Conservation (phyloP, 2,113 vertebrate genomes). For the Calyptomena viridis region DNA sequence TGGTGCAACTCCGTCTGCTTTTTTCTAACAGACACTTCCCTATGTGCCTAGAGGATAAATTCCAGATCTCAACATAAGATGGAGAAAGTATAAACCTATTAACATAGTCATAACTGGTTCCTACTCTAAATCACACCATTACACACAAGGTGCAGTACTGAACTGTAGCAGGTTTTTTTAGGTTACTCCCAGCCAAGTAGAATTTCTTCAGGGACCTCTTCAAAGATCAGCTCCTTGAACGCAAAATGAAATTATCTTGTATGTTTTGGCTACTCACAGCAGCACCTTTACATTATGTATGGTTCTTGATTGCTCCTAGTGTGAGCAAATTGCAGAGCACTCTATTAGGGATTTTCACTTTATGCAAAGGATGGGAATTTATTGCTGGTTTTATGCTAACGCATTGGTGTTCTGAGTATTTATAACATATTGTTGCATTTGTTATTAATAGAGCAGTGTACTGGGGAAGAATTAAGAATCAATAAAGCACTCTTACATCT, state of each 20-base stretch:
- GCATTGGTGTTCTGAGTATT: conserved; percentile 18
- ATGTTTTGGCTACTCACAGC: neutral
- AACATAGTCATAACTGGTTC: neutral
- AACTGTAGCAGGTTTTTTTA: neutral
- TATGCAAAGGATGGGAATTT: neutral
- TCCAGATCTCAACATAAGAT: neutral
- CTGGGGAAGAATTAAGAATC: conserved; percentile 12
- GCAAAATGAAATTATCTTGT: neutral
- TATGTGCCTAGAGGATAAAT: neutral
- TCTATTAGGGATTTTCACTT: conserved; percentile 24
- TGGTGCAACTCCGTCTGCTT: neutral
- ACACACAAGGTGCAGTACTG: neutral
- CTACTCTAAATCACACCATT: neutral
- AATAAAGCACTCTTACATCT: conserved; percentile 15
- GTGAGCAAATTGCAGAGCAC: neutral
- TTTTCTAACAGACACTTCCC: neutral
- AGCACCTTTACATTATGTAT: neutral
- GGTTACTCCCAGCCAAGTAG: neutral
- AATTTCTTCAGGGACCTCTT: conserved; percentile 3
- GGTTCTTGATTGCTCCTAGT: neutral
- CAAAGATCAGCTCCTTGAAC: neutral
- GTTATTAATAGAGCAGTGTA: conserved; percentile 39
- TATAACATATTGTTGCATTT: conserved; percentile 42
- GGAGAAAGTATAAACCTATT: neutral
- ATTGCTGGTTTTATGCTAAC: conserved; percentile 37